Base-by-base conservation (phyloP, 1,140 invertebrate genomes). In the Calliphora vicina region DNA sequence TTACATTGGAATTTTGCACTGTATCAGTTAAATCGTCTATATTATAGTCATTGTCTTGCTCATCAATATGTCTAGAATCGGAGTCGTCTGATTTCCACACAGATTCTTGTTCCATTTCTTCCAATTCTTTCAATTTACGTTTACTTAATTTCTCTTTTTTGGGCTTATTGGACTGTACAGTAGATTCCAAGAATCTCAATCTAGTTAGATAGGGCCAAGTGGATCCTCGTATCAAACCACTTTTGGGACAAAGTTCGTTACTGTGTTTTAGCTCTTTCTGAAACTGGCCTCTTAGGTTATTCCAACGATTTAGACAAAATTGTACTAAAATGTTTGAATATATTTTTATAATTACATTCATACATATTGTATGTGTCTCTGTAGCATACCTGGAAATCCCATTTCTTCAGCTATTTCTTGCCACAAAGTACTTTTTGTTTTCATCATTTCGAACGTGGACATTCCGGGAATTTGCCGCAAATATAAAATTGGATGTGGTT, bases 301-400 rank as follows among this genome's bases (percentile, higher is more conserved):
- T 89, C 88, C 88, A 89, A 25, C 88, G 88, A 86, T 86, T 89
- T 20, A 89, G 5, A 15, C 88, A 89, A 42, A 89, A 89, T 57
- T 87, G 84, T 57, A 87, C 88, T 89, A 20, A 8, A 81, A 43
- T 5, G 13, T 42, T 35, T n/a, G n/a, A n/a, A n/a, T n/a, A n/a
- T n/a, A n/a, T n/a, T n/a, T n/a, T n/a, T n/a, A n/a, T n/a, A n/a
- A n/a, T n/a, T n/a, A n/a, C n/a, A n/a, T n/a, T n/a, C n/a, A n/a
- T n/a, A n/a, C n/a, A n/a, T n/a, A n/a, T n/a, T n/a, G n/a, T n/a
- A n/a, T n/a, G n/a, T n/a, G n/a, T n/a, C n/a, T n/a, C n/a, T n/a
- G n/a, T n/a, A n/a, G n/a, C n/a, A n/a, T 81, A 89, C 88, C 84
- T 61, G 85, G 85, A 25, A 85, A 85, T 12, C 84, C 83, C 87